Percentiles rank a stretch among this genome's conserved stretches.
Evolutionary conservation across 2,113 vertebrate genomes (phyloP).

Genomic region (Megaceryle maxima): DNA sequence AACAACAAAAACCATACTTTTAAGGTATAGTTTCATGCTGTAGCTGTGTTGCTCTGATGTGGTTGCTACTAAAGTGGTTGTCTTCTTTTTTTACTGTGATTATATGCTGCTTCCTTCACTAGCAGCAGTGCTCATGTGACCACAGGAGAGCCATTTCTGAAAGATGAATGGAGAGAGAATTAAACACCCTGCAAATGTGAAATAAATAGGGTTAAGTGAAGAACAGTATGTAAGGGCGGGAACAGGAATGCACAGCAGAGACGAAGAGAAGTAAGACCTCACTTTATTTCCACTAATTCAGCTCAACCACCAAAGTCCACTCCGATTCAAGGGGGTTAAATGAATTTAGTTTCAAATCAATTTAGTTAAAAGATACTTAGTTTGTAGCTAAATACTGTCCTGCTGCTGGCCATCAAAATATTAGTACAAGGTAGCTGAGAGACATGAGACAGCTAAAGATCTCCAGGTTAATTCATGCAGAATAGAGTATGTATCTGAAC

Average conservation of each 20-base stretch:
- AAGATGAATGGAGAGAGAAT: neutral
- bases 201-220: neutral
- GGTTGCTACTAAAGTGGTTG: neutral
- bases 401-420: neutral
- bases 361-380: neutral
- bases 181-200: neutral
- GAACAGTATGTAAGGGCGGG: neutral
- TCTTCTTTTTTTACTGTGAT: neutral
- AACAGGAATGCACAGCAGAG: neutral
- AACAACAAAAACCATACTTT: neutral
- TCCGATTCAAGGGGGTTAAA: neutral
- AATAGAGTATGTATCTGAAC: neutral
- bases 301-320: neutral
- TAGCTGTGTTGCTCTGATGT: neutral
- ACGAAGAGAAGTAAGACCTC: neutral
- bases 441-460: neutral
- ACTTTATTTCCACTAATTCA: neutral
- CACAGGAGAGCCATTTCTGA: neutral
- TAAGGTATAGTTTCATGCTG: neutral
- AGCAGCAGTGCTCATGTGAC: neutral
- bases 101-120: neutral
- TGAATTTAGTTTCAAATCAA: neutral
- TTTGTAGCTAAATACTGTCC: neutral
- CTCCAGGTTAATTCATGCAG: neutral
- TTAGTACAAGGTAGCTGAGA: neutral